A percentile compares a stretch with the other conserved stretches of the same genome.
Evolutionary conservation across 2,888 invertebrate genomes (phyloP).

Genomic region (Clusia tigrina): DNA sequence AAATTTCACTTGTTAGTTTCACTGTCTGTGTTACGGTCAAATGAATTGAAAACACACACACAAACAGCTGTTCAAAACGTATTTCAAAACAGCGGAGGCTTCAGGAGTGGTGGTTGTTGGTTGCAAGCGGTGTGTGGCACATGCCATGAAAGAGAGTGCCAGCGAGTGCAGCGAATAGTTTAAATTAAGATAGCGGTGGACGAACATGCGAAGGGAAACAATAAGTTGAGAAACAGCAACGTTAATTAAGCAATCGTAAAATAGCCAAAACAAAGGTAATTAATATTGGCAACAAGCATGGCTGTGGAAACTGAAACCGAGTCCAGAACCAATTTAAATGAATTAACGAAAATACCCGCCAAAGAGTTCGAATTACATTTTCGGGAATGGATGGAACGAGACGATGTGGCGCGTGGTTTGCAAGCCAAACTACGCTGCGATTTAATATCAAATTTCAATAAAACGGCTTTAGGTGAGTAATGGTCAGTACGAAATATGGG

Average conservation of each 20-base stretch:
- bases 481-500: neutral
- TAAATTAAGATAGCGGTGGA: no score
- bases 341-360: conserved; percentile 55
- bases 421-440: conserved; percentile 59
- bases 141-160: no score
- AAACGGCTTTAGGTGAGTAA: conserved; percentile 57
- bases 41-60: no score
- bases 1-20: no score
- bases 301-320: conserved; percentile 30
- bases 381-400: conserved; percentile 59
- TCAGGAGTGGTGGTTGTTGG: no score
- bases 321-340: conserved; percentile 46
- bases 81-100: no score
- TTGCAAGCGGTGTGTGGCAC: no score
- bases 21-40: no score
- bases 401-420: conserved; percentile 55
- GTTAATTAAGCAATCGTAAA: neutral
- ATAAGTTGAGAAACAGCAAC: no score
- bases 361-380: conserved; percentile 59
- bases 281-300: neutral
- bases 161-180: no score
- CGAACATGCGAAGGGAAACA: neutral
- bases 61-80: no score
- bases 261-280: neutral
- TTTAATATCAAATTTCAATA: conserved; percentile 58